phyloP scores from a whole-genome alignment of 1,140 invertebrate genomes.

The Planococcus citri region DNA sequence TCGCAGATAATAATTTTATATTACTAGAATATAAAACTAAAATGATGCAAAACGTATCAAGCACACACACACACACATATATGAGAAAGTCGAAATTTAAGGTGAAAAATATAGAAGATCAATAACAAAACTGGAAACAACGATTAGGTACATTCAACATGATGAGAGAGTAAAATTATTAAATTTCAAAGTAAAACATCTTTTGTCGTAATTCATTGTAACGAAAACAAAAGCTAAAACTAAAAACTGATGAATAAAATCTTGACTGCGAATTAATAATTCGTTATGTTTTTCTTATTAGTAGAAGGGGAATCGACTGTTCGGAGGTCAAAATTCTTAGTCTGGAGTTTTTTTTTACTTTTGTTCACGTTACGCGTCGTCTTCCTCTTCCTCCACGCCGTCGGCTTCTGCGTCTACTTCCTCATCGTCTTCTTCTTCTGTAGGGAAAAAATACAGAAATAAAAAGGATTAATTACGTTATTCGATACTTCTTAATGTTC shows the following conservation, averaged over 20 bases:
- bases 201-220: too few relatives aligned
- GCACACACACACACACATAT: neutral
- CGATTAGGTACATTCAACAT: neutral
- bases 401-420: conserved; percentile 8
- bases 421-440: conserved; percentile 11
- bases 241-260: neutral
- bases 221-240: too few relatives aligned
- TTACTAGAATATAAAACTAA: neutral
- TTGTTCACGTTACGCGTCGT: conserved; percentile 4
- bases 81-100: neutral
- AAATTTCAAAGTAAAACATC: too few relatives aligned
- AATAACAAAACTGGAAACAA: neutral
- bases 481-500: too few relatives aligned
- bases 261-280: neutral
- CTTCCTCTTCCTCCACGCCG: conserved; percentile 4
- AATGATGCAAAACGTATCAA: neutral
- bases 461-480: too few relatives aligned
- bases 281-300: neutral
- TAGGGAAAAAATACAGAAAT: neutral
- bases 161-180: too few relatives aligned
- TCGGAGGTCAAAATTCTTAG: conserved; percentile 14
- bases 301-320: conserved; percentile 14
- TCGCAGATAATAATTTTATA: neutral
- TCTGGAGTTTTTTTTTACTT: neutral
- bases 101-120: neutral